Percentiles rank a stretch among this genome's conserved stretches.
These are phyloP conservation scores for Drosophila insularis DNA, from an alignment of 1,140 invertebrate species.

Conservation along the genomic window DNA sequence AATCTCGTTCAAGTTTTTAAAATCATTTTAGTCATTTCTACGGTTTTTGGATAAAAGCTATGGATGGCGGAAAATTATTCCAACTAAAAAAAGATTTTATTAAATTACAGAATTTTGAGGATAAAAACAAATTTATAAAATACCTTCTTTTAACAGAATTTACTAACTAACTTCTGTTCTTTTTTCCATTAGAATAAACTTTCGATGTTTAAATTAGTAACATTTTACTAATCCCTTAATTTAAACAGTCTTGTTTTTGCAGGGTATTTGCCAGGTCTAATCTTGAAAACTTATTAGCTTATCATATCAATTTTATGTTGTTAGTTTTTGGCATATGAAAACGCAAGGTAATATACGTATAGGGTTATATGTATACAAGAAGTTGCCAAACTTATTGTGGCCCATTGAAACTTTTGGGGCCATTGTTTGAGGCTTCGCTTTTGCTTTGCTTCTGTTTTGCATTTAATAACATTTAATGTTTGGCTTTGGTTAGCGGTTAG, in stretches of 20 bases:
- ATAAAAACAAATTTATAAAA: no score
- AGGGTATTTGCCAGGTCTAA: not conserved
- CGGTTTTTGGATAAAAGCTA: no score
- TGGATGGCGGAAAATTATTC: no score
- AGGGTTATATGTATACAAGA: not conserved
- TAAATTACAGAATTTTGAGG: no score
- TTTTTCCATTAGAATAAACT: no score
- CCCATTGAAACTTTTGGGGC: constrained; percentile 54
- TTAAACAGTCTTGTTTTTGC: not conserved
- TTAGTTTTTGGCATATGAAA: constrained; percentile 2
- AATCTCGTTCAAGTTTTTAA: no score
- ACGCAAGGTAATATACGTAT: not conserved
- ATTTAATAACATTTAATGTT: constrained; percentile 76
- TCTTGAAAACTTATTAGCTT: not conserved
- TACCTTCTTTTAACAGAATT: no score
- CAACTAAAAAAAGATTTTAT: no score
- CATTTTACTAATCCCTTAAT: no score
- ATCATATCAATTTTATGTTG: constrained; percentile 1
- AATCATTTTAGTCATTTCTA: no score
- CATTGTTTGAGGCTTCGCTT: constrained; percentile 44
- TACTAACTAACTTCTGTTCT: no score
- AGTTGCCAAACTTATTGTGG: constrained; percentile 34
- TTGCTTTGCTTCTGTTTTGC: constrained; percentile 46
- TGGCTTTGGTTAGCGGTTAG: constrained; percentile 55
- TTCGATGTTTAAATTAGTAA: no score